Conservation (phyloP, 2,797 vertebrate species). For the Chelidonichthys spinosus region DNA sequence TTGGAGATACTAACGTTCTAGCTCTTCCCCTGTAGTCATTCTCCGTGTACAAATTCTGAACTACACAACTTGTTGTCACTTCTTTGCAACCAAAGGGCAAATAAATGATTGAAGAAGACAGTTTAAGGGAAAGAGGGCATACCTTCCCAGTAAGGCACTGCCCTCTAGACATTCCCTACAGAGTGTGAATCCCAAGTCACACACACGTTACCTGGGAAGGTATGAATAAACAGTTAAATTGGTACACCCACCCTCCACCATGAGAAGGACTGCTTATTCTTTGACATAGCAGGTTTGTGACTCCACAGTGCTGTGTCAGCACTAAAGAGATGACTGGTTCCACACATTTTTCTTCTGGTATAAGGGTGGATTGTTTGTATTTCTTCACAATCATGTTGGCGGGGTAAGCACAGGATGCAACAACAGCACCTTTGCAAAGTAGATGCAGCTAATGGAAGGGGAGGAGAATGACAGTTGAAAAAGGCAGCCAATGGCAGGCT, state of each 20-base stretch:
- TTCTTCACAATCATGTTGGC: not conserved
- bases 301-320: not conserved
- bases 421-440: not conserved
- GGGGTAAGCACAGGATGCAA: not conserved
- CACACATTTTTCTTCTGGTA: not conserved
- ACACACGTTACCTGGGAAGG: not conserved
- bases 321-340: not conserved
- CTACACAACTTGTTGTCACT: not conserved
- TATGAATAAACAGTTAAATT: not conserved
- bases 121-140: not conserved
- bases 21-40: not conserved
- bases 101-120: constrained; percentile 23
- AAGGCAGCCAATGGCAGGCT: not conserved
- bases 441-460: not conserved
- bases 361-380: not conserved
- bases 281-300: constrained; percentile 5
- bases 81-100: constrained; percentile 20
- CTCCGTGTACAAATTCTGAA: constrained; percentile 2
- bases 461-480: not conserved
- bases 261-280: not conserved
- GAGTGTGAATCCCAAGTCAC: not conserved
- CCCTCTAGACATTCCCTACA: not conserved
- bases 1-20: not conserved
- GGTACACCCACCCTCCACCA: not conserved
- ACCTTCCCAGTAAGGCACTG: not conserved